Evolutionary conservation across 2,888 invertebrate species (phyloP).

Genomic region (Mimachlamys varia): DNA sequence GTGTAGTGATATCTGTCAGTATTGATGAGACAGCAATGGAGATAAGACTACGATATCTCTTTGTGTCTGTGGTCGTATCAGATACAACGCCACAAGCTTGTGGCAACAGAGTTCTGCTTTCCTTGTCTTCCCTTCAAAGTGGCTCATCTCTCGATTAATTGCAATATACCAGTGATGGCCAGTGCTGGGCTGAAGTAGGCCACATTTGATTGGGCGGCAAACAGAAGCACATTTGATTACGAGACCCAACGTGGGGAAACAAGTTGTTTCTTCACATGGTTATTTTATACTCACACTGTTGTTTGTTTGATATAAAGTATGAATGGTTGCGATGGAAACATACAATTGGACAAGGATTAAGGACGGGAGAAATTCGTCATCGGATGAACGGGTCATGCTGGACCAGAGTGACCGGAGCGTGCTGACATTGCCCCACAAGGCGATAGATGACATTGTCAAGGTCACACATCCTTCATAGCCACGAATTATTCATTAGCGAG

Average conservation of each 20-base stretch:
- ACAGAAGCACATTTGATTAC: conserved; percentile 13
- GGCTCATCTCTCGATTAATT: not conserved
- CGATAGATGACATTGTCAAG: conserved; percentile 31
- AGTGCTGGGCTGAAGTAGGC: not conserved
- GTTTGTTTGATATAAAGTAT: not conserved
- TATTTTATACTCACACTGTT: not conserved
- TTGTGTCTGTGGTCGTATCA: not conserved
- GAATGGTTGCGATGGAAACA: conserved; percentile 31
- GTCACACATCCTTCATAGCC: conserved; percentile 18
- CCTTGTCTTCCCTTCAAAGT: conserved; percentile 17
- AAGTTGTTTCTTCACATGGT: not conserved
- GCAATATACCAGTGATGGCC: not conserved
- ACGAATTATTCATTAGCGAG: conserved; percentile 32
- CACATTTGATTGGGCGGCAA: not conserved
- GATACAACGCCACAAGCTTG: not conserved
- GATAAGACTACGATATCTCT: not conserved
- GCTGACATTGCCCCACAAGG: conserved; percentile 1
- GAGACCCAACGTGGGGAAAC: not conserved
- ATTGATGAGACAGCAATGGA: not conserved
- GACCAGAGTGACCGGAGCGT: conserved; percentile 22
- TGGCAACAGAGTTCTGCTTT: conserved; percentile 3
- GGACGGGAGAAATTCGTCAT: not conserved
- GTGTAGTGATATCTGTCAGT: not conserved
- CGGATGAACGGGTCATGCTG: not conserved
- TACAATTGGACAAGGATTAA: not conserved